These are phyloP conservation scores for Spea bombifrons DNA, from an alignment of 2,113 vertebrate genomes.

Conservation along the genomic window DNA sequence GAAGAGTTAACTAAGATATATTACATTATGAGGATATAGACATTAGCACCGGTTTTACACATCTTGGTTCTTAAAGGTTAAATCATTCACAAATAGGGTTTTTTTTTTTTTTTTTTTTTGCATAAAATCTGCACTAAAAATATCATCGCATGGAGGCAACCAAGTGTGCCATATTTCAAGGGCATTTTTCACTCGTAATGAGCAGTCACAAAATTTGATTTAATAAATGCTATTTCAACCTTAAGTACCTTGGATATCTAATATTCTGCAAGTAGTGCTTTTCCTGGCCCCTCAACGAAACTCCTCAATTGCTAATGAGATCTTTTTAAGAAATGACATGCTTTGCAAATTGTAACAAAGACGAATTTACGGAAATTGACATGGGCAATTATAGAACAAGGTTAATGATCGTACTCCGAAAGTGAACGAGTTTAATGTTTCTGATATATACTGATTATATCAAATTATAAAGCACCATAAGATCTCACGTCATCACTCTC, in stretches of 20 bases:
- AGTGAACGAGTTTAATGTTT: conserved; percentile 48
- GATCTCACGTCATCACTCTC: conserved; percentile 20
- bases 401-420: conserved; percentile 47
- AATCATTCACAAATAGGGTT: background rate
- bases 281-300: conserved; percentile 36
- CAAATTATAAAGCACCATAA: conserved; percentile 26
- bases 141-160: conserved; percentile 37
- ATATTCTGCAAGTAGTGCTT: conserved; percentile 33
- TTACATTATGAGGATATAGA: too few species aligned
- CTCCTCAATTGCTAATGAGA: conserved; percentile 41
- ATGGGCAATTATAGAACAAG: conserved; percentile 47
- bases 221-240: conserved; percentile 49
- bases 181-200: conserved; percentile 47
- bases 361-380: conserved; percentile 48
- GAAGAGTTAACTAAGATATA: too few species aligned
- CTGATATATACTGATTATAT: conserved; percentile 46
- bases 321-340: conserved; percentile 49
- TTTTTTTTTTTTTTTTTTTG: background rate
- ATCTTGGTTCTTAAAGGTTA: background rate
- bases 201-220: conserved; percentile 49
- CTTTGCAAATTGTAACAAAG: conserved; percentile 50
- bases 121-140: conserved; percentile 33
- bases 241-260: conserved; percentile 48
- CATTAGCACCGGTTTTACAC: too few species aligned
- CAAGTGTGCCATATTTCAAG: conserved; percentile 48